A percentile compares a stretch with the other conserved stretches of the same genome.
phyloP scores from a whole-genome alignment of 2,888 invertebrate genomes.

The Dryomyza anilis region DNA sequence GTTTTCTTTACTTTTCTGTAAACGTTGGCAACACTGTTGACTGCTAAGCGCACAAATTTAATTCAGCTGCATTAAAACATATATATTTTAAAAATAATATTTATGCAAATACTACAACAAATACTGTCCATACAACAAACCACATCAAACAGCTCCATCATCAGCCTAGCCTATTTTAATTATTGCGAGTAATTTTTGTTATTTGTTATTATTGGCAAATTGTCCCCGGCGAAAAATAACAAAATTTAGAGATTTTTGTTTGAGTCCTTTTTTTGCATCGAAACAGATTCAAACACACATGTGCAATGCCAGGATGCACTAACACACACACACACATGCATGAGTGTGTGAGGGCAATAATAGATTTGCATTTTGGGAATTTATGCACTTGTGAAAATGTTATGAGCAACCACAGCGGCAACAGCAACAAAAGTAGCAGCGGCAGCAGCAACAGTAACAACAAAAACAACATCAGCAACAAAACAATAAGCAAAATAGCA shows the following conservation, averaged over 20 bases:
- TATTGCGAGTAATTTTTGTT: too few species aligned
- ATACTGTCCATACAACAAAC: too few species aligned
- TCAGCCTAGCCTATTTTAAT: too few species aligned
- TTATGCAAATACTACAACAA: too few species aligned
- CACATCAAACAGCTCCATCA: too few species aligned
- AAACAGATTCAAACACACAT: neutral
- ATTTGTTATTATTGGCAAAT: too few species aligned
- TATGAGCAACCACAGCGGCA: constrained; percentile 5
- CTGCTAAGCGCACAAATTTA: neutral
- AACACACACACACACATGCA: neutral
- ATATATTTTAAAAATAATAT: too few species aligned
- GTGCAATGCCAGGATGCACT: neutral
- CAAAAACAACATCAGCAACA: neutral
- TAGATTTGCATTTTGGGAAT: constrained; percentile 22
- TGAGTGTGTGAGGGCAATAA: neutral
- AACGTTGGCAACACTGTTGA: neutral
- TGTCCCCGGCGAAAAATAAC: constrained; percentile 4
- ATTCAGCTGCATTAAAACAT: neutral
- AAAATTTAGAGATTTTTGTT: constrained; percentile 24
- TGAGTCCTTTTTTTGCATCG: constrained; percentile 10
- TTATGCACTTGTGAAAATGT: constrained; percentile 20
- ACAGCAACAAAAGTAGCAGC: neutral
- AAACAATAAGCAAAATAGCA: neutral
- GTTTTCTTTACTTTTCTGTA: neutral
- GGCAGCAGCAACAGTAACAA: neutral